phyloP scores from a whole-genome alignment of 2,888 invertebrate species.

The Congeria kusceri region DNA sequence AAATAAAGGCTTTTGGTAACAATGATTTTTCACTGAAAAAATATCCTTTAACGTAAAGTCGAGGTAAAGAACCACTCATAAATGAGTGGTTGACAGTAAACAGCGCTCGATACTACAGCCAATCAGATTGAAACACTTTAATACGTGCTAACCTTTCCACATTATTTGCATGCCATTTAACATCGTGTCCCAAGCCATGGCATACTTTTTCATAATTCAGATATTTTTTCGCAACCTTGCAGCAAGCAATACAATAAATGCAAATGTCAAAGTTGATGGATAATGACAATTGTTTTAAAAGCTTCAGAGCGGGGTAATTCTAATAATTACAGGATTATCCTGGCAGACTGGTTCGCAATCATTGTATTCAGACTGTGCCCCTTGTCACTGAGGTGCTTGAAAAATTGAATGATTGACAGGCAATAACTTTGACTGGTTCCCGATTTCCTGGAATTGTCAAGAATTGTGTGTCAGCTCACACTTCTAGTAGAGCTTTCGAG shows the following conservation, averaged over 20 bases:
- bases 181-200: too few species aligned
- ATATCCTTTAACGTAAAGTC: too few species aligned
- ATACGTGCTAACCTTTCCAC: too few species aligned
- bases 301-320: background rate
- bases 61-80: too few species aligned
- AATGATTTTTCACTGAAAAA: too few species aligned
- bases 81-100: too few species aligned
- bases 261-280: constrained; percentile 39
- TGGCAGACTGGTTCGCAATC: constrained; percentile 13
- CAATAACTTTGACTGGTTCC: constrained; percentile 25
- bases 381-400: constrained; percentile 59
- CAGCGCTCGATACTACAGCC: too few species aligned
- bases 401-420: constrained; percentile 53
- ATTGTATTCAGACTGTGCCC: constrained; percentile 35
- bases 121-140: too few species aligned
- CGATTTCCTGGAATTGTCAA: constrained; percentile 27
- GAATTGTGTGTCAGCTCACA: constrained; percentile 3
- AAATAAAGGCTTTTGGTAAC: too few species aligned
- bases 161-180: too few species aligned
- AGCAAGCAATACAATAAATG: constrained; percentile 21
- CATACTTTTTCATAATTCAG: too few species aligned
- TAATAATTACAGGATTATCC: constrained; percentile 11
- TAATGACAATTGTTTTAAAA: constrained; percentile 37
- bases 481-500: background rate
- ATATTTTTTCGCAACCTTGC: too few species aligned